Percentiles rank a stretch among this genome's conserved stretches.
Conservation (phyloP, 2,888 invertebrate species). For the Hecatera dysodea region DNA sequence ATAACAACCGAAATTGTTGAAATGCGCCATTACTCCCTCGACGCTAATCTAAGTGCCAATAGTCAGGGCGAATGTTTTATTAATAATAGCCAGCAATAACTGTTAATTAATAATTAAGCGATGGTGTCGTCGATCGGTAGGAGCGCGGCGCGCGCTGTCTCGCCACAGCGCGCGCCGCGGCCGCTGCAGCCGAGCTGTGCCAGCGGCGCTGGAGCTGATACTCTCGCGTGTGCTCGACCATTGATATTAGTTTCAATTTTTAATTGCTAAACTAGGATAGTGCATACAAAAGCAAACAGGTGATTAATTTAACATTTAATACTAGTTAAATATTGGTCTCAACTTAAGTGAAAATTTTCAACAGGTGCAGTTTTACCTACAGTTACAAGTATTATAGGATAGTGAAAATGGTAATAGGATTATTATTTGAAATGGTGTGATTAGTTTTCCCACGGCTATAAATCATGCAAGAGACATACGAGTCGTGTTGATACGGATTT, state of each 20-base stretch:
- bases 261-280: neutral
- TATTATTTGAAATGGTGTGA: slow-evolving; percentile 30
- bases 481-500: slow-evolving; percentile 88
- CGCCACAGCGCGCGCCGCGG: slow-evolving; percentile 58
- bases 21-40: slow-evolving; percentile 91
- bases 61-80: slow-evolving; percentile 90
- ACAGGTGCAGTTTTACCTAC: neutral
- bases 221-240: neutral
- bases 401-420: slow-evolving; percentile 5
- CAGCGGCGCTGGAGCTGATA: slow-evolving; percentile 2
- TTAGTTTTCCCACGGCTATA: slow-evolving; percentile 88
- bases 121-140: slow-evolving; percentile 79
- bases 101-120: slow-evolving; percentile 90
- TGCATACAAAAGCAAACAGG: neutral
- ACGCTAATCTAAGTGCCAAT: slow-evolving; percentile 91
- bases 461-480: slow-evolving; percentile 86
- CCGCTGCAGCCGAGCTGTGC: slow-evolving; percentile 39
- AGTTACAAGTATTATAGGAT: neutral
- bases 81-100: slow-evolving; percentile 88
- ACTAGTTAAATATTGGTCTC: neutral
- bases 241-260: neutral
- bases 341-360: neutral
- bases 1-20: slow-evolving; percentile 91
- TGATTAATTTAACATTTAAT: slow-evolving; percentile 1
- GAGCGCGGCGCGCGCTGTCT: slow-evolving; percentile 75